These are phyloP conservation scores for Orthosia cruda DNA, from an alignment of 2,888 invertebrate species.

Conservation along the genomic window DNA sequence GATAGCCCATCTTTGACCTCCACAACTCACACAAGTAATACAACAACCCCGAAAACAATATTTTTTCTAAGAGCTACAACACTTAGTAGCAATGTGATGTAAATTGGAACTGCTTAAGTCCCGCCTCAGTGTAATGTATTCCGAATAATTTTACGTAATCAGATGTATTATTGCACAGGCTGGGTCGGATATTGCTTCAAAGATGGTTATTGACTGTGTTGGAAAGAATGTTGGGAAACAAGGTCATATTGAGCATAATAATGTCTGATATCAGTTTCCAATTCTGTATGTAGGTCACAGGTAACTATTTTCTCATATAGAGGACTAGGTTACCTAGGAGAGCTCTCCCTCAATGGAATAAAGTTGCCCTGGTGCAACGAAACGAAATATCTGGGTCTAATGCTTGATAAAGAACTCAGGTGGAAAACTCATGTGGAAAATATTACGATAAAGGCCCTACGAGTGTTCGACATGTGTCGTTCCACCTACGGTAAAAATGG, in stretches of 20 bases:
- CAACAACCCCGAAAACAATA: slow-evolving; percentile 6
- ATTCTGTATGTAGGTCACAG: not conserved
- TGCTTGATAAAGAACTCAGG: too few species aligned
- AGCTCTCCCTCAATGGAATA: too few species aligned
- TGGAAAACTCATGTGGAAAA: too few species aligned
- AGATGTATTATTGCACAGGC: slow-evolving; percentile 50
- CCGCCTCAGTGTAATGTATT: slow-evolving; percentile 47
- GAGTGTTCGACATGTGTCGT: too few species aligned
- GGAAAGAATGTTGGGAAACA: slow-evolving; percentile 10
- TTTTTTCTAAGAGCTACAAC: slow-evolving; percentile 18
- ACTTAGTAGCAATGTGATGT: slow-evolving; percentile 44
- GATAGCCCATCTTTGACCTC: too few species aligned
- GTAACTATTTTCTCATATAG: not conserved
- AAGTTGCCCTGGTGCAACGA: too few species aligned
- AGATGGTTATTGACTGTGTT: slow-evolving; percentile 18
- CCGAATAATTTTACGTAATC: slow-evolving; percentile 64
- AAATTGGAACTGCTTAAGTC: slow-evolving; percentile 52
- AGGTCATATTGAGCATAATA: not conserved
- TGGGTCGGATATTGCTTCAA: slow-evolving; percentile 27
- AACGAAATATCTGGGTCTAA: too few species aligned
- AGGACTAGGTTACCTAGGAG: too few species aligned
- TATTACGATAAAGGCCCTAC: too few species aligned
- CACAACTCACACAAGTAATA: not conserved
- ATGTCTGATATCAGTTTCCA: not conserved
- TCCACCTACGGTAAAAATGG: too few species aligned